phyloP scores from a whole-genome alignment of 2,113 vertebrate species.

The Rhineura floridana region DNA sequence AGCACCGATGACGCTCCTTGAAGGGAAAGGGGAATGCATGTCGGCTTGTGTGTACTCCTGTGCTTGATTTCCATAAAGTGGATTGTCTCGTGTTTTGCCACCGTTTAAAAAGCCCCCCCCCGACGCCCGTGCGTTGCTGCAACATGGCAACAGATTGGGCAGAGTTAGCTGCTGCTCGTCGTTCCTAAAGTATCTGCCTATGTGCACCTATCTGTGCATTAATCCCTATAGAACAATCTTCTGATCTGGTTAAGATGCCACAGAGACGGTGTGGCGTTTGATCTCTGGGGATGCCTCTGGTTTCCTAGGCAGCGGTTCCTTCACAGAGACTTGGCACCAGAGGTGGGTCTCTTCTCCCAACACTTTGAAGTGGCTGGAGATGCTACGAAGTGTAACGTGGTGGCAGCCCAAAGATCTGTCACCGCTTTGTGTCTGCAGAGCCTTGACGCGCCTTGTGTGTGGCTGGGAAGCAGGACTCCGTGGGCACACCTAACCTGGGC shows the following conservation, averaged over 20 bases:
- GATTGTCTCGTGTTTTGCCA: not conserved
- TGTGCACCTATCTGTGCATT: not conserved
- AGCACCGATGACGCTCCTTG: not conserved
- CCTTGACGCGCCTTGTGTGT: not conserved
- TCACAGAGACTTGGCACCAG: not conserved
- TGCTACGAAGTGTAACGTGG: too few species aligned
- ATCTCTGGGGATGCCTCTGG: conserved; percentile 7
- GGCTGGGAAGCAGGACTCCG: not conserved
- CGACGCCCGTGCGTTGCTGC: not conserved
- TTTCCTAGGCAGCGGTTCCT: not conserved
- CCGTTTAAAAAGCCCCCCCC: not conserved
- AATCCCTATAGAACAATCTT: not conserved
- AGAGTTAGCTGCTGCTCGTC: not conserved
- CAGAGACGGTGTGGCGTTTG: not conserved
- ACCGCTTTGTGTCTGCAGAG: not conserved
- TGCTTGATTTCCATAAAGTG: too few species aligned
- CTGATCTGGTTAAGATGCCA: not conserved
- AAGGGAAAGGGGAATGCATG: not conserved
- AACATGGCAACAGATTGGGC: not conserved
- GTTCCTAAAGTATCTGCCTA: too few species aligned
- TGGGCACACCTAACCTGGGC: not conserved
- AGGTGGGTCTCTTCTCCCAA: not conserved
- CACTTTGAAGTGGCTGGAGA: not conserved
- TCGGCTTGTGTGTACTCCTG: not conserved
- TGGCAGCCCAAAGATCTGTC: too few species aligned